Percentiles rank a stretch among this genome's conserved stretches.
These are phyloP conservation scores for Scomber scombrus DNA, from an alignment of 2,113 vertebrate species.

Conservation along the genomic window DNA sequence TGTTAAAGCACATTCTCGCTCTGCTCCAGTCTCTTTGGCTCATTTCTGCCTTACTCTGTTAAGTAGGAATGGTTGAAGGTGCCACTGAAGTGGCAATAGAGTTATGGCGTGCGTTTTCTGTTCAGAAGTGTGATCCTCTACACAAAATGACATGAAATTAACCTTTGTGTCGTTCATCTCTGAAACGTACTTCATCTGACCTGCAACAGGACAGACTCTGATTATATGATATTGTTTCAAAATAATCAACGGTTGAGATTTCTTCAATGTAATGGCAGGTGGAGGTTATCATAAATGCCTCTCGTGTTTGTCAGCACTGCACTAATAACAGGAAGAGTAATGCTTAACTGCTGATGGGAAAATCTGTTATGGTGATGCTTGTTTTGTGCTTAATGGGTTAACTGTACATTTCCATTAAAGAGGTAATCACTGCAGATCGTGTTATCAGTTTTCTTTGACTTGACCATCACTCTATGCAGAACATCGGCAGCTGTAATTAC, in stretches of 20 bases:
- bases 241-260: constrained; percentile 36
- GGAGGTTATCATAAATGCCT: constrained; percentile 30
- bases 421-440: constrained; percentile 43
- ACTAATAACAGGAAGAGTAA: background rate
- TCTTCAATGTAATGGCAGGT: constrained; percentile 28
- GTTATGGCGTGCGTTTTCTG: constrained; percentile 70
- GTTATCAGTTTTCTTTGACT: constrained; percentile 36
- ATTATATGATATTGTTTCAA: constrained; percentile 43
- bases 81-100: constrained; percentile 69
- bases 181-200: constrained; percentile 61
- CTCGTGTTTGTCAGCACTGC: constrained; percentile 21
- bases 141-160: constrained; percentile 62
- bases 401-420: constrained; percentile 68
- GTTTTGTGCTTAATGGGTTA: constrained; percentile 23
- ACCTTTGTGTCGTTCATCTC: constrained; percentile 54
- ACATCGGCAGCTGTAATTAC: constrained; percentile 50
- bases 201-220: constrained; percentile 38
- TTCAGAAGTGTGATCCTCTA: constrained; percentile 55
- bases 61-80: constrained; percentile 74
- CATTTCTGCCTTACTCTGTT: constrained; percentile 76
- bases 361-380: constrained; percentile 16
- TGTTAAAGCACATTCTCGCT: constrained; percentile 81
- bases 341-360: background rate
- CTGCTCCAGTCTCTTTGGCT: constrained; percentile 70
- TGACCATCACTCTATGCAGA: constrained; percentile 29